A percentile compares a stretch with the other conserved stretches of the same genome.
Conservation (phyloP, 2,888 invertebrate genomes). For the Leptinotarsa rubiginosa region DNA sequence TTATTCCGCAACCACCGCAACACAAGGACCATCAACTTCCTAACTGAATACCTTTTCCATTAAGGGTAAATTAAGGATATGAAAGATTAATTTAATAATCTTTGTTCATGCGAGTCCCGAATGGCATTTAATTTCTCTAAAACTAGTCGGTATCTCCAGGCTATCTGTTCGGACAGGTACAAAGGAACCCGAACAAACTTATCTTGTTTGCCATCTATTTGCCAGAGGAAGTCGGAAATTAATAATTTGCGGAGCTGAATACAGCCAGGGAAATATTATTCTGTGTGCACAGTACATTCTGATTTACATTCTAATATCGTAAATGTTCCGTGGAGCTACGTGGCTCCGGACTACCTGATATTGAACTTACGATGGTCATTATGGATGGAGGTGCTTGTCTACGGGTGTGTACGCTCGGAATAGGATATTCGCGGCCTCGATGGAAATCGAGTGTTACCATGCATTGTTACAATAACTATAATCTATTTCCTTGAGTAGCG, state of each 20-base stretch:
- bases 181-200: constrained; percentile 49
- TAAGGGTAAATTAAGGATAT: constrained; percentile 11
- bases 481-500: not conserved
- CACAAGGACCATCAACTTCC: not conserved
- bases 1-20: too few species aligned
- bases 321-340: constrained; percentile 33
- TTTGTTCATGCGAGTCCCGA: constrained; percentile 22
- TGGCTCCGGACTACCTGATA: constrained; percentile 29
- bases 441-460: not conserved
- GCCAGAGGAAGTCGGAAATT: constrained; percentile 49
- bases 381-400: constrained; percentile 28
- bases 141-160: constrained; percentile 37
- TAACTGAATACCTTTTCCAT: constrained; percentile 3
- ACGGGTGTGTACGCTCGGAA: not conserved
- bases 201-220: constrained; percentile 51
- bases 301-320: constrained; percentile 43
- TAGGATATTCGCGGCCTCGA: not conserved
- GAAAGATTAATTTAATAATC: constrained; percentile 12
- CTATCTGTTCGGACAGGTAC: constrained; percentile 35
- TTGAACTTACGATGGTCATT: constrained; percentile 31
- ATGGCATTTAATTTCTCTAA: constrained; percentile 36
- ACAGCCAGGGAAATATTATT: constrained; percentile 41
- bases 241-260: constrained; percentile 49
- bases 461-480: not conserved
- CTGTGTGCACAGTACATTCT: constrained; percentile 36